These are phyloP conservation scores for Macrophya alboannulata DNA, from an alignment of 2,888 invertebrate genomes.

Conservation along the genomic window DNA sequence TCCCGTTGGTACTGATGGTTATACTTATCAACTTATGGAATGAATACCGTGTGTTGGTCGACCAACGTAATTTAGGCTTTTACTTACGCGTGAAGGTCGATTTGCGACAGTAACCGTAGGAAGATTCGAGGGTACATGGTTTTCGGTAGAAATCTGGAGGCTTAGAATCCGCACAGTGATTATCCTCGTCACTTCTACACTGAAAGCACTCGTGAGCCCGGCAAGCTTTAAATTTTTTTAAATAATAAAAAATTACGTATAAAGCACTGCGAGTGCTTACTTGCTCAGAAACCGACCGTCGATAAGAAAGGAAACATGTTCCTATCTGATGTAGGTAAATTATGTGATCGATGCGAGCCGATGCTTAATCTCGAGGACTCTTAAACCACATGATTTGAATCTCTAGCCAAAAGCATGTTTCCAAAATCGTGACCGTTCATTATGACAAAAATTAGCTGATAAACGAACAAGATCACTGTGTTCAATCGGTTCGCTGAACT, in stretches of 20 bases:
- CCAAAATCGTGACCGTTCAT: not conserved
- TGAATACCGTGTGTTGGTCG: not conserved
- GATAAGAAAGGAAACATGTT: slow-evolving; percentile 8
- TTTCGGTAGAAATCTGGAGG: slow-evolving; percentile 63
- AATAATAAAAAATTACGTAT: not conserved
- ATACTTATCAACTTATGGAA: not conserved
- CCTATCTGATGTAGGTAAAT: not conserved
- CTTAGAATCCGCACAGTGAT: slow-evolving; percentile 64
- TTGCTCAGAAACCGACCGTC: slow-evolving; percentile 20
- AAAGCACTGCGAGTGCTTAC: not conserved
- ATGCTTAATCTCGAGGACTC: not conserved
- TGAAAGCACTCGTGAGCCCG: slow-evolving; percentile 70
- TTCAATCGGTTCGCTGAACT: too few relatives aligned
- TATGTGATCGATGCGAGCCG: not conserved
- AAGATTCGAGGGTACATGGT: slow-evolving; percentile 61
- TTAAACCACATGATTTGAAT: not conserved
- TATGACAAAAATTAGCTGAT: not conserved
- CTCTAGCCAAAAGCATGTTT: not conserved
- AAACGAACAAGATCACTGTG: not conserved
- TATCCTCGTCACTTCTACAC: slow-evolving; percentile 67
- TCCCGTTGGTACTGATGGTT: not conserved
- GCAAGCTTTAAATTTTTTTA: slow-evolving; percentile 61
- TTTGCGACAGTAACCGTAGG: slow-evolving; percentile 70
- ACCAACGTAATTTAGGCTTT: not conserved
- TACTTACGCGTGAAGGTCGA: slow-evolving; percentile 67